These are phyloP conservation scores for Macaca nemestrina DNA, from an alignment of 2,113 vertebrate species.

Conservation along the genomic window DNA sequence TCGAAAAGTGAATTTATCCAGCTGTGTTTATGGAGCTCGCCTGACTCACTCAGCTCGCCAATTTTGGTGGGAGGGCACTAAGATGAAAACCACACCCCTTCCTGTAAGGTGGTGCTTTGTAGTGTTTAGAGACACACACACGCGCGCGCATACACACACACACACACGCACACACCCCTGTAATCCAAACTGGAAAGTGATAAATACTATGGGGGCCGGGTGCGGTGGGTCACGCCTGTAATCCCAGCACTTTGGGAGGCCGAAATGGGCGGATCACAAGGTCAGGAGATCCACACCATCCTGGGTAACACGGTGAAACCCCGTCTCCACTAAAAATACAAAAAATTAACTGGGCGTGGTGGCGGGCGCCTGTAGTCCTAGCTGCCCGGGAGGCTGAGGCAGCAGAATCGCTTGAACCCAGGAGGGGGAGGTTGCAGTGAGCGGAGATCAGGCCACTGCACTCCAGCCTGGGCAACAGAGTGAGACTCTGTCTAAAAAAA, in stretches of 20 bases:
- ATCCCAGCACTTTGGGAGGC: too few species aligned
- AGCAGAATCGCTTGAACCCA: too few species aligned
- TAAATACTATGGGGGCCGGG: neutral
- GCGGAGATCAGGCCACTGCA: accelerated
- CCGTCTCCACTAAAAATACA: too few species aligned
- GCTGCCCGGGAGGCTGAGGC: too few species aligned
- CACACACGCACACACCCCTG: neutral
- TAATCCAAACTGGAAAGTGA: neutral
- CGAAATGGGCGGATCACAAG: accelerated
- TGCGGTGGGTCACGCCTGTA: too few species aligned
- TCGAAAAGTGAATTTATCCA: neutral
- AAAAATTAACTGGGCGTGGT: accelerated
- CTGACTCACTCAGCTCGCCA: neutral
- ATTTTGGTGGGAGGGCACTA: neutral
- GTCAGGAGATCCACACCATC: too few species aligned
- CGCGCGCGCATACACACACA: neutral
- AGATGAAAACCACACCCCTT: neutral
- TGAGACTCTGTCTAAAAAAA: too few species aligned
- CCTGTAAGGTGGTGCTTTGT: neutral
- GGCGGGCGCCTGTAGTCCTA: accelerated
- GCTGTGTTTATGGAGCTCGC: neutral
- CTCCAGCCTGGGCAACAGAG: too few species aligned
- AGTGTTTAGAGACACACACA: neutral
- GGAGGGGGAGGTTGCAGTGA: too few species aligned
- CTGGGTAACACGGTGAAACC: too few species aligned